These are phyloP conservation scores for Bombylius major DNA, from an alignment of 2,888 invertebrate genomes.

Conservation along the genomic window DNA sequence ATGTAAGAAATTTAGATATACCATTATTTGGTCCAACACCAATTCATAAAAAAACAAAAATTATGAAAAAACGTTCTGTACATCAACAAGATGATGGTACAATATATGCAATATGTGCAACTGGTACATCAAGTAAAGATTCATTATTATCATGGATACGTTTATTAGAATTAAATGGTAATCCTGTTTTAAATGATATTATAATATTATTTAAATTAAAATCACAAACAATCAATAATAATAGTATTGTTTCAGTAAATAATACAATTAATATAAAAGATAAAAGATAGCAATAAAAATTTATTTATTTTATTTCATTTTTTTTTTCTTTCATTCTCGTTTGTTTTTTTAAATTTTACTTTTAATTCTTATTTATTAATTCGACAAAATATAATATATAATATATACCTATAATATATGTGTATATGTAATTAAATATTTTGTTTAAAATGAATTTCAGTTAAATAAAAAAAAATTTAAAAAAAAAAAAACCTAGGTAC, in stretches of 20 bases:
- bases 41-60: slow-evolving; percentile 32
- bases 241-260: not conserved
- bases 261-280: not conserved
- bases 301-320: not conserved
- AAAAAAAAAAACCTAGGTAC: no score
- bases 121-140: slow-evolving; percentile 81
- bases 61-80: slow-evolving; percentile 48
- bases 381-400: no score
- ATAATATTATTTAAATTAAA: slow-evolving; percentile 77
- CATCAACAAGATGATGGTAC: slow-evolving; percentile 92
- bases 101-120: slow-evolving; percentile 76
- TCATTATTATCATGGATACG: slow-evolving; percentile 88
- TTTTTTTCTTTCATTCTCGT: not conserved
- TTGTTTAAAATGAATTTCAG: no score
- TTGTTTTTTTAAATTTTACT: no score
- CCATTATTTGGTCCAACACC: slow-evolving; percentile 40
- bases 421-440: no score
- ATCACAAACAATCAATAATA: slow-evolving; percentile 37
- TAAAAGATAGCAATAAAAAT: slow-evolving; percentile 8
- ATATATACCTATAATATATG: no score
- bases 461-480: no score
- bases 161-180: slow-evolving; percentile 59
- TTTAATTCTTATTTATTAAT: no score
- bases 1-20: slow-evolving; percentile 55
- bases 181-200: slow-evolving; percentile 57